A percentile compares a stretch with the other conserved stretches of the same genome.
phyloP scores from a whole-genome alignment of 2,113 vertebrate species.

The Deroptyus accipitrinus region DNA sequence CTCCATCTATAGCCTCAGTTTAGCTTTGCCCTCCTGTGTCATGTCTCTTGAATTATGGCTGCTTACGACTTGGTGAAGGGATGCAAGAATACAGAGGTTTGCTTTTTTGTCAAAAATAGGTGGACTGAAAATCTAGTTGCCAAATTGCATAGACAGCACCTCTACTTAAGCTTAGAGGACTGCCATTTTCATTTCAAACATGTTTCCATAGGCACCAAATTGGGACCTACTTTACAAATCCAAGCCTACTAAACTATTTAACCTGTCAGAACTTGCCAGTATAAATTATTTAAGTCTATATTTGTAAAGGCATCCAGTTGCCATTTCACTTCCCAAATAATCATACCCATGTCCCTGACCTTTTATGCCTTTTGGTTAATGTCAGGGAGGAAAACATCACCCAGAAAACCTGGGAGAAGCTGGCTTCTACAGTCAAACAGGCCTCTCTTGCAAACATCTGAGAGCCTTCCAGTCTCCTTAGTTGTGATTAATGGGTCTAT shows the following conservation, averaged over 20 bases:
- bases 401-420: not conserved
- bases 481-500: conserved; percentile 29
- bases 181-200: not conserved
- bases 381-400: accelerated
- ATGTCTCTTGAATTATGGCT: not conserved
- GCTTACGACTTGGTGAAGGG: accelerated
- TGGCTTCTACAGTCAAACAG: not conserved
- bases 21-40: not conserved
- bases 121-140: not conserved
- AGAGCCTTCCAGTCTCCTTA: conserved; percentile 26
- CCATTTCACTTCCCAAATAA: not conserved
- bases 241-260: not conserved
- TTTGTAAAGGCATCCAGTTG: not conserved
- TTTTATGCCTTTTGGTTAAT: not conserved
- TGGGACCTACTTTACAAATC: not conserved
- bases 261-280: not conserved
- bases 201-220: not conserved
- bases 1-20: not conserved
- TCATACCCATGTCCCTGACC: not conserved
- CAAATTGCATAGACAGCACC: not conserved
- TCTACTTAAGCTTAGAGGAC: not conserved
- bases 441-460: not conserved
- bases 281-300: not conserved
- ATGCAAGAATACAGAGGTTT: not conserved
- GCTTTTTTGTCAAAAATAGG: not conserved